A percentile compares a stretch with the other conserved stretches of the same genome.
phyloP scores from a whole-genome alignment of 2,888 invertebrate species.

The Epirrita christyi region DNA sequence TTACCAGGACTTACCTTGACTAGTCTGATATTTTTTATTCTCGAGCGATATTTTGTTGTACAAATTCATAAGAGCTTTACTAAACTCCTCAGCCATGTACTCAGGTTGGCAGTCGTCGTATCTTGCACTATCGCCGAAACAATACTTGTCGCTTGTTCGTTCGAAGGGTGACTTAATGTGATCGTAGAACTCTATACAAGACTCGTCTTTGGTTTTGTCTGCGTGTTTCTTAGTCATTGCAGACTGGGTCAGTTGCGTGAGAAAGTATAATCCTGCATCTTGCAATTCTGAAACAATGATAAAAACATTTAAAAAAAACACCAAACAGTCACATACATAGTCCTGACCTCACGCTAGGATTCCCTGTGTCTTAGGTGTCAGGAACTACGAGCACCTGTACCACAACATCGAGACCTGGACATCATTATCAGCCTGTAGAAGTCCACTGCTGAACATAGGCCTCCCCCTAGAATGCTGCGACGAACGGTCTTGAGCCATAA shows the following conservation, averaged over 20 bases:
- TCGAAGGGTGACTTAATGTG: slow-evolving; percentile 55
- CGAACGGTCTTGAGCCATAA: too few species aligned
- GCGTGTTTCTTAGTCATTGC: slow-evolving; percentile 50
- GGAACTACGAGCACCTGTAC: too few species aligned
- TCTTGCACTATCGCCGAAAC: slow-evolving; percentile 49
- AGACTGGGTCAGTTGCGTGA: slow-evolving; percentile 64
- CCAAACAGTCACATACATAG: too few species aligned
- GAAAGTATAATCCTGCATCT: slow-evolving; percentile 63
- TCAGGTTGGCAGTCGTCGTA: slow-evolving; percentile 66
- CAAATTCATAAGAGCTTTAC: slow-evolving; percentile 59
- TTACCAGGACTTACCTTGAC: slow-evolving; percentile 63
- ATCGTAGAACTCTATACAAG: slow-evolving; percentile 59
- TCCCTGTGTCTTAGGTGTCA: too few species aligned
- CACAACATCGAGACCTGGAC: too few species aligned
- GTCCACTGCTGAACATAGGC: too few species aligned
- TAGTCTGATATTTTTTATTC: slow-evolving; percentile 52
- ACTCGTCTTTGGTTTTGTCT: slow-evolving; percentile 53
- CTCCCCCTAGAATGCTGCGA: too few species aligned
- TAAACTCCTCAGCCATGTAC: slow-evolving; percentile 66
- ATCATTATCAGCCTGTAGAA: too few species aligned
- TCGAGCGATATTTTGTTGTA: slow-evolving; percentile 59
- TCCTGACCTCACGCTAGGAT: too few species aligned
- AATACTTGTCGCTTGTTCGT: slow-evolving; percentile 33
- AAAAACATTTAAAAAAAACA: background rate
- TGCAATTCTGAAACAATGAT: slow-evolving; percentile 62